Evolutionary conservation across 1,140 invertebrate genomes (phyloP).

Genomic region (Hyphantria cunea): DNA sequence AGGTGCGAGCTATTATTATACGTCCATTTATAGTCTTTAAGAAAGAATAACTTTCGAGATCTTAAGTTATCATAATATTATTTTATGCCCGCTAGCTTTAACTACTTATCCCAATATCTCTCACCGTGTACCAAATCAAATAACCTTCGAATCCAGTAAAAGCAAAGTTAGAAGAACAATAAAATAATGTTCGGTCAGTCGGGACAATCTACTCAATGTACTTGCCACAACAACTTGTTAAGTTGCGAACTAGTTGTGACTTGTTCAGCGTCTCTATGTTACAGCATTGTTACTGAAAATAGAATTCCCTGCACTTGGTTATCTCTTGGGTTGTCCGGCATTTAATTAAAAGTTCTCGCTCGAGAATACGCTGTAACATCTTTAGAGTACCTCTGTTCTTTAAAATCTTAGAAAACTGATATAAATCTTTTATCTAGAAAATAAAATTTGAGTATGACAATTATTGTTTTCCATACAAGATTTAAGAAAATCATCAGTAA

Average conservation of each 20-base stretch:
- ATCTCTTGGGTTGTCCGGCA: conserved; percentile 30
- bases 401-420: background rate
- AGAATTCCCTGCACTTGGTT: conserved; percentile 30
- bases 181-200: conserved; percentile 28
- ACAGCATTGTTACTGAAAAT: conserved; percentile 34
- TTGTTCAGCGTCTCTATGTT: conserved; percentile 25
- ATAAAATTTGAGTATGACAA: too few relatives aligned
- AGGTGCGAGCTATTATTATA: too few relatives aligned
- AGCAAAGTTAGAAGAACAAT: conserved; percentile 20
- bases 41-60: too few relatives aligned
- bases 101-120: background rate
- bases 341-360: conserved; percentile 35
- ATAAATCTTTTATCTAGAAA: too few relatives aligned
- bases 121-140: conserved; percentile 4
- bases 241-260: conserved; percentile 24
- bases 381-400: background rate
- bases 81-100: background rate
- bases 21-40: too few relatives aligned
- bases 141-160: conserved; percentile 1
- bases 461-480: too few relatives aligned
- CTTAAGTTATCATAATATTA: too few relatives aligned
- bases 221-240: conserved; percentile 28
- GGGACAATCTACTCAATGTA: conserved; percentile 17
- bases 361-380: background rate
- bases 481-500: too few relatives aligned